Evolutionary conservation across 2,113 vertebrate genomes (phyloP), one percentile per base, ranked within the genome.

Genomic region (Daubentonia madagascariensis): DNA sequence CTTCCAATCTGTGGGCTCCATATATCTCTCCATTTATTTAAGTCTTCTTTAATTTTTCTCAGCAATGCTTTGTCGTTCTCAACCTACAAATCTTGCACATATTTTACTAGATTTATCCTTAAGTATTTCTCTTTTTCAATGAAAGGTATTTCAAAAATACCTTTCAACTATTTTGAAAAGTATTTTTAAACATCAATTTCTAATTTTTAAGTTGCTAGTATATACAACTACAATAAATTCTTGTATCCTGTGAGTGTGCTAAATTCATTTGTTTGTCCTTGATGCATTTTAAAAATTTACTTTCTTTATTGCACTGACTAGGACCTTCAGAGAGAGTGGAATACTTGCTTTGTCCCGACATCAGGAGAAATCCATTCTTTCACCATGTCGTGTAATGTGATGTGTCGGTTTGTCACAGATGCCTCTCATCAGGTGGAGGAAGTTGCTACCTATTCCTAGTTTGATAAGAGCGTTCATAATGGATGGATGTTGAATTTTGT

Each of bases 301-400:
- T 17, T 61, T 43, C 28, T 70, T 54, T 30, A 25, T 22, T n/a
- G 13, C 57, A 11, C 57, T 28, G 25, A 5, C 8, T 18, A 32
- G 79, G 67, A 20, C 54, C 90, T 6, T 2, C 1, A 12, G 9
- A 6, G 48, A 40, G 52, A 0, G 59, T 30, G 25, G 17, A 48
- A 40, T 43, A 10, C 61, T 67, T 43, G 48, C 30, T 78, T 54
- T 75, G 59, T 12, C 22, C 30, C 12, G 23, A 20, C 18, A 61
- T 54, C 37, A 1, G 61, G 37, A 67, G 57, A 28, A 40, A 43
- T 5, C 8, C 5, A 16, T 50, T 0, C 22, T 65, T n/a, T 78
- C 10, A 1, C 61, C 32, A 1, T 10, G 63, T 8, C 25, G 54
- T 12, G 6, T 6, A 73, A 50, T 0, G 3, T 2, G 6, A n/a